Conservation (phyloP, 2,797 vertebrate species). For the Danio kyathit region DNA sequence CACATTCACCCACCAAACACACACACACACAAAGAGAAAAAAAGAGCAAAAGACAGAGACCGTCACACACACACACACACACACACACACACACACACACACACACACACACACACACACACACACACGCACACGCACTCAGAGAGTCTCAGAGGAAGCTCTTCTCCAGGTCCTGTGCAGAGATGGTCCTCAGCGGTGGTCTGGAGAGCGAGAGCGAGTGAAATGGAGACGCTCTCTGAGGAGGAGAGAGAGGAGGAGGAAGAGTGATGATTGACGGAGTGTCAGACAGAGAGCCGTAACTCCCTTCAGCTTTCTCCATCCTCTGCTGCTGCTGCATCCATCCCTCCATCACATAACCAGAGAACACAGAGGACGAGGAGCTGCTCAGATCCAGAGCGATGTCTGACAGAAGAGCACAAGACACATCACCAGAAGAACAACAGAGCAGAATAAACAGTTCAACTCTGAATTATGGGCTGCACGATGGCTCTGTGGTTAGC, state of each 20-base stretch:
- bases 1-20: no score
- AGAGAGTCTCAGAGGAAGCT: conserved; percentile 70
- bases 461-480: not conserved
- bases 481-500: no score
- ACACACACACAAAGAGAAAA: no score
- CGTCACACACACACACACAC: no score
- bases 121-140: not conserved
- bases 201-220: conserved; percentile 78
- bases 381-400: conserved; percentile 70
- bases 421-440: not conserved
- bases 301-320: conserved; percentile 55
- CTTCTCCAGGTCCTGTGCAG: conserved; percentile 80
- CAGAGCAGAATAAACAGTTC: not conserved
- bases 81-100: no score
- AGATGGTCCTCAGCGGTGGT: conserved; percentile 78
- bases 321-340: conserved; percentile 64
- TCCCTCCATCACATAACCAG: conserved; percentile 55
- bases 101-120: not conserved
- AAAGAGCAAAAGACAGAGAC: no score
- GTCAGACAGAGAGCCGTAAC: conserved; percentile 81
- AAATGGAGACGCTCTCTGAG: conserved; percentile 77
- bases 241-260: conserved; percentile 82
- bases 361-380: conserved; percentile 69
- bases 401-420: conserved; percentile 63
- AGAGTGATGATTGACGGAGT: conserved; percentile 86